Percentiles rank a stretch among this genome's conserved stretches.
Conservation (phyloP, 2,113 vertebrate species). For the Craseonycteris thonglongyai region DNA sequence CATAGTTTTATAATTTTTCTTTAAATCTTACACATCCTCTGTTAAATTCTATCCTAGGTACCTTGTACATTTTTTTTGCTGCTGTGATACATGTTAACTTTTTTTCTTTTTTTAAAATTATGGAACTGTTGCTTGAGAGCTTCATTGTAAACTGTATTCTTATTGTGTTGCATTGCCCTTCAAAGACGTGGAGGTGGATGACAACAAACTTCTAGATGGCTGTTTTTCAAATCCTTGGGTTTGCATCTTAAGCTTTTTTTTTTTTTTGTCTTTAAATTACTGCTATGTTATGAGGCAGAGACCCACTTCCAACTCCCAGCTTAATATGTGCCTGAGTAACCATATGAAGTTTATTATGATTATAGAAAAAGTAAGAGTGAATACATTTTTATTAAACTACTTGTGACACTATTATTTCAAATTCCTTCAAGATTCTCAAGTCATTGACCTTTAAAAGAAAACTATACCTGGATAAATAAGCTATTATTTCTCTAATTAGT, state of each 20-base stretch:
- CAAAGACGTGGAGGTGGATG: not conserved
- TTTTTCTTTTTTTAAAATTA: not conserved
- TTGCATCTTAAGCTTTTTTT: not conserved
- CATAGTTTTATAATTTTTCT: not conserved
- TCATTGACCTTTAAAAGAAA: not conserved
- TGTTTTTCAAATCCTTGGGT: not conserved
- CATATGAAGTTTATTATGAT: not conserved
- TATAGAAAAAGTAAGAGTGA: not conserved
- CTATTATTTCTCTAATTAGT: not conserved
- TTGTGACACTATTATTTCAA: not conserved
- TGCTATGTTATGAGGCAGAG: not conserved
- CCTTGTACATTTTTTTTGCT: not conserved
- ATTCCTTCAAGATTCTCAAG: not conserved
- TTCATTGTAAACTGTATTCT: not conserved
- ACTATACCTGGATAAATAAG: not conserved
- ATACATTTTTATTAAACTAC: not conserved
- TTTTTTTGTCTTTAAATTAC: not conserved
- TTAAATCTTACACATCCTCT: not conserved
- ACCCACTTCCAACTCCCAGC: not conserved
- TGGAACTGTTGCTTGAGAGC: not conserved
- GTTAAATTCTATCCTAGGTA: not conserved
- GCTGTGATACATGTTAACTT: not conserved
- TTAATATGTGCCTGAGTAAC: not conserved
- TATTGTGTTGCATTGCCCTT: not conserved
- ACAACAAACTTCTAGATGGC: not conserved